Evolutionary conservation across 1,140 invertebrate genomes (phyloP).

Genomic region (Apis dorsata): DNA sequence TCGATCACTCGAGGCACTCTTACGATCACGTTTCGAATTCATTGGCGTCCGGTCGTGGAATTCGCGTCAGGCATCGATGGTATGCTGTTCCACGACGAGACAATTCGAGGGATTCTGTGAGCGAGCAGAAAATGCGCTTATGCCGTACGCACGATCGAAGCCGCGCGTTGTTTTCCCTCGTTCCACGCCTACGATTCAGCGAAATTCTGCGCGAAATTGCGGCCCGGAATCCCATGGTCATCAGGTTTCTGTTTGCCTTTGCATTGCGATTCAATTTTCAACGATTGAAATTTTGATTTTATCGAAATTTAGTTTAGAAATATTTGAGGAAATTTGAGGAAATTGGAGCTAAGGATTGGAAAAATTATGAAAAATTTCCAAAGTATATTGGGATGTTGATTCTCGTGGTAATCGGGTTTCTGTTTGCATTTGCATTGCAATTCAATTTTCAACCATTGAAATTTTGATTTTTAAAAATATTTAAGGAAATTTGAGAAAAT

Average conservation of each 20-base stretch:
- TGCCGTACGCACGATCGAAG: slow-evolving; percentile 10
- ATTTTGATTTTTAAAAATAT: background rate
- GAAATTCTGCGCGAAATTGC: slow-evolving; percentile 30
- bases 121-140: slow-evolving; percentile 40
- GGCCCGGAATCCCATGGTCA: background rate
- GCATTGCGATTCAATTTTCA: background rate
- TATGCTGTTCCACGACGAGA: slow-evolving; percentile 45
- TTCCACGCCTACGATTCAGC: background rate
- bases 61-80: slow-evolving; percentile 28
- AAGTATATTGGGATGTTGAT: no score
- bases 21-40: slow-evolving; percentile 61
- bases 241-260: background rate
- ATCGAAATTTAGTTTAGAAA: background rate
- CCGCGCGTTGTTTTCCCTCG: background rate
- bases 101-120: slow-evolving; percentile 54
- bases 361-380: no score
- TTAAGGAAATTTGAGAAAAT: no score
- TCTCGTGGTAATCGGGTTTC: no score
- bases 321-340: no score
- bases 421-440: no score
- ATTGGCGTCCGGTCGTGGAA: slow-evolving; percentile 23
- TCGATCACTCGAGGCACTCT: slow-evolving; percentile 57
- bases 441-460: no score
- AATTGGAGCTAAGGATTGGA: no score
- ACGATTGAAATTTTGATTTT: background rate